Percentiles rank a stretch among this genome's conserved stretches.
Conservation (phyloP, 2,888 invertebrate species). For the Catocala nupta region DNA sequence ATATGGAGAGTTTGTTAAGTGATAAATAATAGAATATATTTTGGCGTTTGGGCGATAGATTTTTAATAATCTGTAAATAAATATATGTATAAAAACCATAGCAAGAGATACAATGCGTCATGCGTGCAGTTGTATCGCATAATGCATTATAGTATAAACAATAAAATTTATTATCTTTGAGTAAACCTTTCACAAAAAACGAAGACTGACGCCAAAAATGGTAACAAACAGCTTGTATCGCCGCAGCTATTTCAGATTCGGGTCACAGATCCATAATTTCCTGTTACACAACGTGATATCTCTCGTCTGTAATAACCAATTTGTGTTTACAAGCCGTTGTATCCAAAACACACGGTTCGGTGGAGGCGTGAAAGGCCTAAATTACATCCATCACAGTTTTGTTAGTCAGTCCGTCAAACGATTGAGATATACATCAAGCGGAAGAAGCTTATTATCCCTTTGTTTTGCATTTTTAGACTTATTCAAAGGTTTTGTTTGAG, state of each 20-base stretch:
- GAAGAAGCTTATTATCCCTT: constrained; percentile 66
- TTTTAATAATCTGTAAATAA: too few relatives aligned
- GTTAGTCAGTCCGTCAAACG: constrained; percentile 53
- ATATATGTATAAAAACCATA: too few relatives aligned
- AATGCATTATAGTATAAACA: too few relatives aligned
- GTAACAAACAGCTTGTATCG: constrained; percentile 9
- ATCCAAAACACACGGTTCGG: constrained; percentile 61
- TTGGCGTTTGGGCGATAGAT: too few relatives aligned
- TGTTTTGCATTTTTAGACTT: constrained; percentile 47
- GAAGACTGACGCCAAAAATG: neutral
- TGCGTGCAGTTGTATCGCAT: too few relatives aligned
- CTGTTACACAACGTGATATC: constrained; percentile 49
- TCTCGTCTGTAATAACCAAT: constrained; percentile 62
- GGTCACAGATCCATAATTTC: constrained; percentile 44
- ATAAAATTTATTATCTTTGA: too few relatives aligned
- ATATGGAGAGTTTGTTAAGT: too few relatives aligned
- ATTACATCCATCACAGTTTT: constrained; percentile 59
- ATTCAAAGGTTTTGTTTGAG: neutral
- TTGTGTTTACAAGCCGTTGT: constrained; percentile 66
- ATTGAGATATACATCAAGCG: constrained; percentile 61
- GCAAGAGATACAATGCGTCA: too few relatives aligned
- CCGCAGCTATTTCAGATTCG: constrained; percentile 30
- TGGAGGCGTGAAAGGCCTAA: constrained; percentile 60
- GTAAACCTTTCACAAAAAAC: neutral
- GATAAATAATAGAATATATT: too few relatives aligned